Percentiles rank a stretch among this genome's conserved stretches.
phyloP scores from a whole-genome alignment of 2,113 vertebrate species.

The Dascyllus trimaculatus region DNA sequence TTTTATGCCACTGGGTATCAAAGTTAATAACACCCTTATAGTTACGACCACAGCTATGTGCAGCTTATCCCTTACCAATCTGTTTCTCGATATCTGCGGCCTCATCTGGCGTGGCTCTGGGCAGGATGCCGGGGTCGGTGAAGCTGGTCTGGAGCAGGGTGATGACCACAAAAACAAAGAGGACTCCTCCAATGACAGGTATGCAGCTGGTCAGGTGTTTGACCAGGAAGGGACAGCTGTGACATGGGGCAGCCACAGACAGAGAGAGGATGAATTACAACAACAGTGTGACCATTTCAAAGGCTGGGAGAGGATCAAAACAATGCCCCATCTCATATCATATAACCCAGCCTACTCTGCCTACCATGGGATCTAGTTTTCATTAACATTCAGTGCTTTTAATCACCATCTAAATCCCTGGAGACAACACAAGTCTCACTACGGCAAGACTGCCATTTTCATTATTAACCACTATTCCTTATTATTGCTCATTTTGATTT shows the following conservation, averaged over 20 bases:
- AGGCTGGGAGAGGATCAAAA: not conserved
- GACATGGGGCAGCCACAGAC: conserved; percentile 10
- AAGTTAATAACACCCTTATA: conserved; percentile 1
- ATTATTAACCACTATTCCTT: not conserved
- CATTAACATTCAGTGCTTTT: conserved; percentile 55
- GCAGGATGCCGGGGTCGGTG: conserved; percentile 94
- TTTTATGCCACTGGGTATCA: not conserved
- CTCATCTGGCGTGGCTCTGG: conserved; percentile 92
- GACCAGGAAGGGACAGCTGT: conserved; percentile 94
- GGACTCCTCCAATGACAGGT: conserved; percentile 90
- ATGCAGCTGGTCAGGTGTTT: conserved; percentile 90
- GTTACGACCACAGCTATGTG: not conserved
- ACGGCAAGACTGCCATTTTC: not conserved
- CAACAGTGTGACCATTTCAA: not conserved
- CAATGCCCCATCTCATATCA: not conserved
- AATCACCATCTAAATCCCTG: conserved; percentile 52
- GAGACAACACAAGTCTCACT: conserved; percentile 42
- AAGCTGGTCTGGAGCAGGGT: conserved; percentile 95
- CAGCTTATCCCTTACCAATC: conserved; percentile 86
- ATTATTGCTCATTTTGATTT: not conserved
- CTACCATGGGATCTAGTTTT: conserved; percentile 26
- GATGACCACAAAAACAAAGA: conserved; percentile 94
- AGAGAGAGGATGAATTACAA: conserved; percentile 20
- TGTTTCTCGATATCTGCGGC: conserved; percentile 92
- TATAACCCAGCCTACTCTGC: not conserved